Base-by-base conservation (phyloP, 2,113 vertebrate genomes). In the Lepisosteus osseus region DNA sequence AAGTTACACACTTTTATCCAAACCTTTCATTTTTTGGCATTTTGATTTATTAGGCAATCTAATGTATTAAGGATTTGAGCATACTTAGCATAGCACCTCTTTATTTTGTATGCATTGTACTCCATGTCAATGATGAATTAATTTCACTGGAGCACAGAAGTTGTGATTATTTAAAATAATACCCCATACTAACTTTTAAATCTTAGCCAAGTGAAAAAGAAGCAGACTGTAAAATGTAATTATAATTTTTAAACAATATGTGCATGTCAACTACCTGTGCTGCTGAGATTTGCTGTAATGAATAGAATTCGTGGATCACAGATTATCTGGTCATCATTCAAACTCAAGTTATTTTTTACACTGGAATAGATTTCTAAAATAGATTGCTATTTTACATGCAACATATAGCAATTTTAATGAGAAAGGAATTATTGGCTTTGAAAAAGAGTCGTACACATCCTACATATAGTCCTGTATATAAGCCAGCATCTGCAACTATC, bases 21-120 rank as follows among this genome's bases (percentile, higher is more conserved):
- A 61, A 76, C 83, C 80, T 82, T 90, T 92, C 83, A 92, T 89
- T 91, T 89, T 29, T 78, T 94, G 93, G 88, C 93, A 92, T 92
- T 95, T 96, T 96, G 95, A 96, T 97, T 95, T 97, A 95, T 97
- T 95, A 92, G 92, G 84, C 92, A 95, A 94, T 95, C 85, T 91
- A 83, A 83, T 88, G 79, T 87, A 89, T 94, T 92, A 90, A 92
- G 94, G 87, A 90, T 90, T 91, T 92, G 76, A 78, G 78, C 84
- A 81, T 71, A 74, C 73, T 79, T 80, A 87, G 83, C 74, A 76
- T 84, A 87, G 78, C 82, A 84, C 86, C 69, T 61, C 89, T 92
- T 88, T 91, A 86, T 91, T 94, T 94, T 83, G 84, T 86, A 91
- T 85, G 90, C 90, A 91, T 85, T 88, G 86, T 92, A 92, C 91